Evolutionary conservation across 1,140 invertebrate genomes (phyloP).

Genomic region (Cotesia typhae): DNA sequence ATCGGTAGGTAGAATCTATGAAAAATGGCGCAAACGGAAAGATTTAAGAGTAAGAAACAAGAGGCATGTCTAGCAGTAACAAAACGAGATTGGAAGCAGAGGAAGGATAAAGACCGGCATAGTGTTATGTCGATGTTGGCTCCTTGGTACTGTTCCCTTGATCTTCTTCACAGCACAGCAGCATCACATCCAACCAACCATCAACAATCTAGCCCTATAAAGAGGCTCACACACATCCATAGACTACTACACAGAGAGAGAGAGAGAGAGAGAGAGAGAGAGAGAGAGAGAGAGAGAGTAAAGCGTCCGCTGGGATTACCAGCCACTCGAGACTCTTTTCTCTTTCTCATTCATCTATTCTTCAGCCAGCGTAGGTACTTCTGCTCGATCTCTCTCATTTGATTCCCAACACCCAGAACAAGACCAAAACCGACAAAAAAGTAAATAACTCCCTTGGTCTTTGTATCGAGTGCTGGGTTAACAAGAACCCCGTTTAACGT

Average conservation of each 20-base stretch:
- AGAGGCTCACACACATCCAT: not conserved
- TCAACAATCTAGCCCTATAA: conserved; percentile 8
- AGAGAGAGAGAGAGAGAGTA: not conserved
- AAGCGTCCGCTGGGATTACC: conserved; percentile 25
- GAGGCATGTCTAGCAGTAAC: conserved; percentile 7
- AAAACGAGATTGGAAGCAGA: conserved; percentile 28
- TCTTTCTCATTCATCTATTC: conserved; percentile 4
- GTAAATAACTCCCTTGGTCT: not conserved
- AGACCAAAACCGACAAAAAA: too few relatives aligned
- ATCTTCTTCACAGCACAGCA: not conserved
- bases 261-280: too few relatives aligned
- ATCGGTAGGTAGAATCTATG: not conserved
- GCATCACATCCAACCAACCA: too few relatives aligned
- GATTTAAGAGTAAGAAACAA: not conserved
- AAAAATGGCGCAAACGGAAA: not conserved
- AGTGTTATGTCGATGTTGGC: conserved; percentile 12
- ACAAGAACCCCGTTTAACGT: conserved; percentile 4
- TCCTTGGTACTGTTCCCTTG: conserved; percentile 5
- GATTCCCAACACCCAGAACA: conserved; percentile 21
- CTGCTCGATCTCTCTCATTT: conserved; percentile 11
- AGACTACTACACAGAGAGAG: too few relatives aligned
- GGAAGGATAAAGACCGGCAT: conserved; percentile 27
- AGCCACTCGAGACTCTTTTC: conserved; percentile 29
- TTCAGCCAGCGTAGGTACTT: too few relatives aligned
- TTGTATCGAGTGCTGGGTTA: conserved; percentile 20